Evolutionary conservation across 2,113 vertebrate species (phyloP).

Genomic region (Kryptolebias marmoratus): DNA sequence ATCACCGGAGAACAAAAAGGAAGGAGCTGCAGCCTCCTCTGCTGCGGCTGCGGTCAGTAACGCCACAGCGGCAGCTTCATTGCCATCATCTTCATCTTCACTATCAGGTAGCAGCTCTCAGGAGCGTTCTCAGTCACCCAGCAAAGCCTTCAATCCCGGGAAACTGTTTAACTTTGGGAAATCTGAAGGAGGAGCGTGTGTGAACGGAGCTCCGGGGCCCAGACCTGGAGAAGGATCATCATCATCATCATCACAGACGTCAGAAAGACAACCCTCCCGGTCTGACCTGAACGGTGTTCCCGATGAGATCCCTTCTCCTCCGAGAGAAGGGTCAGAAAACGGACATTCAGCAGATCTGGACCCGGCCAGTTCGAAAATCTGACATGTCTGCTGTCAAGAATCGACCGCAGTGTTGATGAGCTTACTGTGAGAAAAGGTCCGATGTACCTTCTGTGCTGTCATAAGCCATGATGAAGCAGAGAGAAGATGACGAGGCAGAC

Average conservation of each 20-base stretch:
- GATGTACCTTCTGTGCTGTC: slow-evolving; percentile 44
- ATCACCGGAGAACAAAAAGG: slow-evolving; percentile 90
- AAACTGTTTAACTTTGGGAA: slow-evolving; percentile 95
- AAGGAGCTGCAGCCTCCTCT: slow-evolving; percentile 51
- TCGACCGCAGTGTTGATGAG: slow-evolving; percentile 29
- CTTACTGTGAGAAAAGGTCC: slow-evolving; percentile 56
- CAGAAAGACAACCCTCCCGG: slow-evolving; percentile 77
- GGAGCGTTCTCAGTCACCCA: slow-evolving; percentile 93
- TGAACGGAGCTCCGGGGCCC: slow-evolving; percentile 81
- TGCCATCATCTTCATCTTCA: slow-evolving; percentile 48
- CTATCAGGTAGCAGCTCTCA: slow-evolving; percentile 73
- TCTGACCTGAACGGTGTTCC: slow-evolving; percentile 84
- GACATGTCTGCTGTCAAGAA: slow-evolving; percentile 36
- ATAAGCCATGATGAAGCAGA: slow-evolving; percentile 45
- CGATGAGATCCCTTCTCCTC: slow-evolving; percentile 80
- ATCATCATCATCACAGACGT: slow-evolving; percentile 51
- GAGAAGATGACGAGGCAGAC: slow-evolving; percentile 26
- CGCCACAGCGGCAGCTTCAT: slow-evolving; percentile 5
- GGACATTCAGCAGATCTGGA: slow-evolving; percentile 75
- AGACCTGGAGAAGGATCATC: slow-evolving; percentile 66
- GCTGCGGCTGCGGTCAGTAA: slow-evolving; percentile 28
- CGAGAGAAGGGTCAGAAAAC: slow-evolving; percentile 74
- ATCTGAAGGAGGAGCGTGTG: slow-evolving; percentile 82
- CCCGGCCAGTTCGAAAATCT: slow-evolving; percentile 71
- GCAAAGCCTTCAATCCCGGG: slow-evolving; percentile 92